These are phyloP conservation scores for Sinonovacula constricta DNA, from an alignment of 1,140 invertebrate genomes.

Conservation along the genomic window DNA sequence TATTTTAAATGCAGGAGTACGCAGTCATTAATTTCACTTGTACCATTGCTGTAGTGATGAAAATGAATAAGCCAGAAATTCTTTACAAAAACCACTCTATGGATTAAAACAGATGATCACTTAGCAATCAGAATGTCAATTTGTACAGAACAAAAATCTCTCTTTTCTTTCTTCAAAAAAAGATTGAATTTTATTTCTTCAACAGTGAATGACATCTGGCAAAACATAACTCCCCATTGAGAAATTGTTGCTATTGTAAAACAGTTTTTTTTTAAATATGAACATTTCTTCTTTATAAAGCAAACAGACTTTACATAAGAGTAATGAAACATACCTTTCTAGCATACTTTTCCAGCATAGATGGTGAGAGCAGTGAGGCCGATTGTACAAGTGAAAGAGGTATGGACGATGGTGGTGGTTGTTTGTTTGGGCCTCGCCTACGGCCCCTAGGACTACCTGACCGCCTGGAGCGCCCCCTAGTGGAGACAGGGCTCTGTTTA, in stretches of 20 bases:
- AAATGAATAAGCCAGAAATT: no score
- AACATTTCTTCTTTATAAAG: background rate
- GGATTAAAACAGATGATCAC: no score
- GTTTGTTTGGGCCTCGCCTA: background rate
- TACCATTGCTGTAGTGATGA: no score
- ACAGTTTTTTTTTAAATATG: background rate
- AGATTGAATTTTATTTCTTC: background rate
- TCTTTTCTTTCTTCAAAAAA: background rate
- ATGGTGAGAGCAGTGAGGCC: slow-evolving; percentile 44
- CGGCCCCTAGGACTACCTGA: slow-evolving; percentile 1
- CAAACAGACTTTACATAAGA: background rate
- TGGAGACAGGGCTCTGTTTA: background rate
- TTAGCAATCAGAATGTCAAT: no score
- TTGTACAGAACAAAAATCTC: background rate
- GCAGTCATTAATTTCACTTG: no score
- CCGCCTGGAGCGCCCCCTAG: background rate
- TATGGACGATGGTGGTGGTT: slow-evolving; percentile 28
- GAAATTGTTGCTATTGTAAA: background rate
- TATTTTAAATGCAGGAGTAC: no score
- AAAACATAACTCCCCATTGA: no score
- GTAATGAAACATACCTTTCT: slow-evolving; percentile 23
- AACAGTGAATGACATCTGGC: background rate
- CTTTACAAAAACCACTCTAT: no score
- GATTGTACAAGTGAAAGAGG: slow-evolving; percentile 41
- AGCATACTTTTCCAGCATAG: slow-evolving; percentile 47